Evolutionary conservation across 35 echinoderm and acorn worm genomes (phyloP).

Genomic region (Amphiura filiformis): DNA sequence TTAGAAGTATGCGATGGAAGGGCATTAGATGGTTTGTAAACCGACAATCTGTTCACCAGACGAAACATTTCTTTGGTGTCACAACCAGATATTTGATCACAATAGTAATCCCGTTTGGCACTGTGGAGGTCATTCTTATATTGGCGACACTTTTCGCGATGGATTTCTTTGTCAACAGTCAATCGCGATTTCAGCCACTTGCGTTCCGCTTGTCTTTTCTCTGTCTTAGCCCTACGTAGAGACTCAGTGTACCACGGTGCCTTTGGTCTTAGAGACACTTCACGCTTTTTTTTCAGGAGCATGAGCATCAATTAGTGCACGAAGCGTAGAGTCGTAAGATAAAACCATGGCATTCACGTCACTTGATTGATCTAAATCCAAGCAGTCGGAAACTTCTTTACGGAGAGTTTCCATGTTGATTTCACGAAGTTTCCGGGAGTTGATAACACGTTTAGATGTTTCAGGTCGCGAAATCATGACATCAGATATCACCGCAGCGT

Average conservation of each 20-base stretch:
- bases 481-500: not conserved
- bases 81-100: not conserved
- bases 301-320: not conserved
- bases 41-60: not conserved
- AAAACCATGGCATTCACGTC: not conserved
- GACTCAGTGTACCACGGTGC: not conserved
- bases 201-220: not conserved
- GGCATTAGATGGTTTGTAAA: not conserved
- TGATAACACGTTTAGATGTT: not conserved
- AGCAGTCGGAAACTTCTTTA: not conserved
- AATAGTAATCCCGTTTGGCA: not conserved
- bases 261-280: not conserved
- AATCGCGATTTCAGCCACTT: not conserved
- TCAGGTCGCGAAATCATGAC: not conserved
- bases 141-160: not conserved
- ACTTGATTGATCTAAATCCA: not conserved
- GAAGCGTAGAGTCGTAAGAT: not conserved
- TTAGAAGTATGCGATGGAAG: not conserved
- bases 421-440: not conserved
- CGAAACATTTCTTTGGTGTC: not conserved
- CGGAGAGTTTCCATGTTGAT: not conserved
- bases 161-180: not conserved
- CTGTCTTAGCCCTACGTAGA: not conserved
- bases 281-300: not conserved
- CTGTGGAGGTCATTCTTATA: not conserved